Evolutionary conservation across 2,888 invertebrate genomes (phyloP).

Genomic region (Limenitis arthemis): DNA sequence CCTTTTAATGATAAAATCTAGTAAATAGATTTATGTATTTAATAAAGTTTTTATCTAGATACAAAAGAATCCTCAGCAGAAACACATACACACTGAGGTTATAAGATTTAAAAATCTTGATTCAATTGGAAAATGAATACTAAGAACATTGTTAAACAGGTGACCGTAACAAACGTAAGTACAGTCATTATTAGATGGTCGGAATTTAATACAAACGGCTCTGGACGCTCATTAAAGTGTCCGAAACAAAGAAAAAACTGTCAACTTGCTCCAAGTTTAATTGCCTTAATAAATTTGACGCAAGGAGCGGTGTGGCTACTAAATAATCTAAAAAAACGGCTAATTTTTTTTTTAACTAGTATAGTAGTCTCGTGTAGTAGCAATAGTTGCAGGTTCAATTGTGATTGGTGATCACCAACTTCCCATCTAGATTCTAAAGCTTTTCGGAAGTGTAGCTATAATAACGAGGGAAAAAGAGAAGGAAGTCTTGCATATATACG

Average conservation of each 20-base stretch:
- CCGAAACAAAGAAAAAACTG: slow-evolving; percentile 65
- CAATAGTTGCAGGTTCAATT: no score
- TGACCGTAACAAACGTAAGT: slow-evolving; percentile 11
- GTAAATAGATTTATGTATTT: no score
- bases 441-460: no score
- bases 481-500: no score
- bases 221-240: slow-evolving; percentile 55
- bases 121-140: neutral
- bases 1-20: no score
- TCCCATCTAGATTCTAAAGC: no score
- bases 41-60: no score
- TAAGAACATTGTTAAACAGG: slow-evolving; percentile 1
- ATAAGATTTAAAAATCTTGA: no score
- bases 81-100: no score
- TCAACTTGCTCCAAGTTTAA: slow-evolving; percentile 65
- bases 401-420: no score
- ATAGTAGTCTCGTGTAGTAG: neutral
- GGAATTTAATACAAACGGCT: slow-evolving; percentile 42
- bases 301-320: slow-evolving; percentile 34
- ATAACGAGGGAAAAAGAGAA: no score
- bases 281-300: slow-evolving; percentile 65
- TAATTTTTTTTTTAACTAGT: neutral
- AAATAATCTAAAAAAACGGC: slow-evolving; percentile 25
- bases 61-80: no score
- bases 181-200: slow-evolving; percentile 24